These are phyloP conservation scores for Lerema accius DNA, from an alignment of 1,140 invertebrate genomes.

Conservation along the genomic window DNA sequence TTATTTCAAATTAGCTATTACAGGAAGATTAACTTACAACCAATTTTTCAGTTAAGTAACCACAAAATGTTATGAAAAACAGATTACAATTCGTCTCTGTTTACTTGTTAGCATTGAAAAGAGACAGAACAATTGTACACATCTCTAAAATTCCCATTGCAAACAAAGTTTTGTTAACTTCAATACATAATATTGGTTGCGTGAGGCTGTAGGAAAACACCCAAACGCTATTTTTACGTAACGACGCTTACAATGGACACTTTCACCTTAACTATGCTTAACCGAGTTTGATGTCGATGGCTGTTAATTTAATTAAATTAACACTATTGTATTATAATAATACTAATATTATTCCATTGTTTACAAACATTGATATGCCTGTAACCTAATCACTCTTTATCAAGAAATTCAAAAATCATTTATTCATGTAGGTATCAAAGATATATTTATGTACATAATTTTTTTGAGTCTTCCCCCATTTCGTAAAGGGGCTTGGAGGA, in stretches of 20 bases:
- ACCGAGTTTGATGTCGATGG: constrained; percentile 9
- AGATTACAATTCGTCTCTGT: neutral
- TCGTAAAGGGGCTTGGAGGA: no score
- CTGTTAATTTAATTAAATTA: constrained; percentile 16
- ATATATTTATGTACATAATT: no score
- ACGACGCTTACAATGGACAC: constrained; percentile 10
- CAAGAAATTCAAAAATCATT: no score
- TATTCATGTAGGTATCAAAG: no score
- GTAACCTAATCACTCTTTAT: no score
- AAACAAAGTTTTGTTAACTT: neutral
- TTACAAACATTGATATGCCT: no score
- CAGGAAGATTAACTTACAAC: neutral
- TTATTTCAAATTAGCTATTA: neutral
- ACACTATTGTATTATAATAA: no score
- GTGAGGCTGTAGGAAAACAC: constrained; percentile 16
- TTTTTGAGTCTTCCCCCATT: no score
- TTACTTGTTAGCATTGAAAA: neutral
- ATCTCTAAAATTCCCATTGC: neutral
- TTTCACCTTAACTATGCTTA: constrained; percentile 11
- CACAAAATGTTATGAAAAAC: no score
- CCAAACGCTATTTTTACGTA: constrained; percentile 18
- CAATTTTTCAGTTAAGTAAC: neutral
- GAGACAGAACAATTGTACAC: neutral
- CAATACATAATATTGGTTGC: constrained; percentile 12
- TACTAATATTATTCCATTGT: no score